Evolutionary conservation across 2,113 vertebrate genomes (phyloP).

Genomic region (Nibea albiflora): DNA sequence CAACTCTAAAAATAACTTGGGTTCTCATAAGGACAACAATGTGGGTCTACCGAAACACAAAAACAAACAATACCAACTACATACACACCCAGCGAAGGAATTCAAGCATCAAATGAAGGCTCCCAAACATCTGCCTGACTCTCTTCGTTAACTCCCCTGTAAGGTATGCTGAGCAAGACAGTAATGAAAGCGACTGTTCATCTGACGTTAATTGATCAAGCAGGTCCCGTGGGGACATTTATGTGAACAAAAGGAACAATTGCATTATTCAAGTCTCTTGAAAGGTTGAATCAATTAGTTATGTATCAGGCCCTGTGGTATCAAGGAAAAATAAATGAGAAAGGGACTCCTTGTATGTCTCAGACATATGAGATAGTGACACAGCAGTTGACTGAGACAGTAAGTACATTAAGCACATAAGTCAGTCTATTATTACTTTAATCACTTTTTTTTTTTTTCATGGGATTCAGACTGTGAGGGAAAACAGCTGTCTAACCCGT

Average conservation of each 20-base stretch:
- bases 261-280: conserved; percentile 72
- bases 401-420: conserved; percentile 2
- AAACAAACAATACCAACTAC: conserved; percentile 3
- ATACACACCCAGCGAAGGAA: conserved; percentile 34
- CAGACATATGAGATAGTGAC: conserved; percentile 8
- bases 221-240: conserved; percentile 70
- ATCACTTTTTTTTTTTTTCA: not conserved
- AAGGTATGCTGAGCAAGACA: conserved; percentile 58
- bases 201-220: conserved; percentile 74
- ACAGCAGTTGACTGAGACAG: not conserved
- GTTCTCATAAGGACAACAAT: not conserved
- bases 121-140: conserved; percentile 60
- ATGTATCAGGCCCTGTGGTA: conserved; percentile 53
- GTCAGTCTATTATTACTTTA: conserved; percentile 13
- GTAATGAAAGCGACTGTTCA: conserved; percentile 71
- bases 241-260: conserved; percentile 78
- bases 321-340: conserved; percentile 52
- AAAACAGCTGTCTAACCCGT: not conserved
- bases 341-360: conserved; percentile 29
- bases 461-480: not conserved
- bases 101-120: conserved; percentile 55
- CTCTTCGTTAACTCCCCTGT: conserved; percentile 44
- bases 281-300: conserved; percentile 74
- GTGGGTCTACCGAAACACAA: not conserved
- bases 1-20: not conserved